A percentile compares a stretch with the other conserved stretches of the same genome.
Evolutionary conservation across 2,113 vertebrate genomes (phyloP).

Genomic region (Pogonocichla stellata): DNA sequence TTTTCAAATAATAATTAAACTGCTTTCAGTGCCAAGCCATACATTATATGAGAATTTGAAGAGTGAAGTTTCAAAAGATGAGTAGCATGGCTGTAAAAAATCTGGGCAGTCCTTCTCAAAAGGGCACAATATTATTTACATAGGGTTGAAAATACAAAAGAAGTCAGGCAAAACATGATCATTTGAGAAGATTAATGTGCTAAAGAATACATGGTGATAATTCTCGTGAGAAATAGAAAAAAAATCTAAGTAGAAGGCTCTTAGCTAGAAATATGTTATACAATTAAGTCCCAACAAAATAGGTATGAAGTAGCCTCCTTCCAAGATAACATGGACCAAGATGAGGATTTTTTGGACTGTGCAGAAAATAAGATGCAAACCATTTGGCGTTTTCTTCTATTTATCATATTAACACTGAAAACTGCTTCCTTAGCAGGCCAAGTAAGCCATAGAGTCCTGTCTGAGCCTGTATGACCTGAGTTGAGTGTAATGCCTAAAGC

Average conservation of each 20-base stretch:
- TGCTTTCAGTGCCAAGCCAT: neutral
- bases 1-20: conserved; percentile 22
- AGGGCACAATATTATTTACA: neutral
- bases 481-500: neutral
- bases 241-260: neutral
- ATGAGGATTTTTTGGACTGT: neutral
- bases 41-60: neutral
- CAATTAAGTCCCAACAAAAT: neutral
- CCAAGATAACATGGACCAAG: neutral
- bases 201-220: neutral
- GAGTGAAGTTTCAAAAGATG: neutral
- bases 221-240: neutral
- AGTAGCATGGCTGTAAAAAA: neutral
- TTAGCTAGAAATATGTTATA: neutral
- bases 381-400: neutral
- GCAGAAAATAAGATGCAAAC: neutral
- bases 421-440: neutral
- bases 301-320: neutral
- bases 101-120: neutral
- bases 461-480: neutral
- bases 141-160: neutral
- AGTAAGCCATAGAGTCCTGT: neutral
- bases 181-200: neutral
- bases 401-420: neutral
- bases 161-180: neutral